Evolutionary conservation across 2,113 vertebrate genomes (phyloP), one percentile per base, ranked within the genome.

Genomic region (Seriola dumerili): DNA sequence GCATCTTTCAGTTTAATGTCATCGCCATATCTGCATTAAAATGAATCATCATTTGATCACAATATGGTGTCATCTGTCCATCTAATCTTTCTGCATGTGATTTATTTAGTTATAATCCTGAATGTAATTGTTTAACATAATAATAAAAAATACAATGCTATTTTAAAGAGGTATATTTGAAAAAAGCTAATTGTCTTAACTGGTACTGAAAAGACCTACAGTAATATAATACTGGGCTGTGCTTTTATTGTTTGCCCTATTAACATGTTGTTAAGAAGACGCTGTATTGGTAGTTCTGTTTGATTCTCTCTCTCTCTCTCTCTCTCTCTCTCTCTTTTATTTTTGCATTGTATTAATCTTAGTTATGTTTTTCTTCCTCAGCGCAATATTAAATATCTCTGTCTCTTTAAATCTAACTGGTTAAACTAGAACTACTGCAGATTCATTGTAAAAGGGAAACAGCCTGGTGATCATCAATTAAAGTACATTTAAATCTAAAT

Each of bases 61-160:
- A 85, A 76, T 66, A 94, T 92, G 92, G 93, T 94, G 88, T 94
- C 94, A 91, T 91, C 89, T 72, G 93, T 95, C 95, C 95, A 95
- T 96, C 95, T 96, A 94, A 93, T 96, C 96, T 96, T 93, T 97
- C 94, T 97, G 97, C 97, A 97, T 97, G 97, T 96, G 95, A 95
- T 93, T 93, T 94, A 94, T 95, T 87, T 93, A 91, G 89, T 96
- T 96, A 95, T 95, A 94, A 95, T 95, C 94, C 94, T 97, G 95
- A 97, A 96, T 96, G 96, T 96, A 96, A 96, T 96, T 94, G 95
- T 95, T 96, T 95, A 94, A 95, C 90, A 93, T 92, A 95, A 90
- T 91, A 92, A 90, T 81, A 85, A 92, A 93, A 85, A 92, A 93
- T 80, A 85, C 46, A 75, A 84, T 75, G 92, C 91, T 95, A 93